Base-by-base conservation (phyloP, 2,888 invertebrate species). In the Mythimna impura region DNA sequence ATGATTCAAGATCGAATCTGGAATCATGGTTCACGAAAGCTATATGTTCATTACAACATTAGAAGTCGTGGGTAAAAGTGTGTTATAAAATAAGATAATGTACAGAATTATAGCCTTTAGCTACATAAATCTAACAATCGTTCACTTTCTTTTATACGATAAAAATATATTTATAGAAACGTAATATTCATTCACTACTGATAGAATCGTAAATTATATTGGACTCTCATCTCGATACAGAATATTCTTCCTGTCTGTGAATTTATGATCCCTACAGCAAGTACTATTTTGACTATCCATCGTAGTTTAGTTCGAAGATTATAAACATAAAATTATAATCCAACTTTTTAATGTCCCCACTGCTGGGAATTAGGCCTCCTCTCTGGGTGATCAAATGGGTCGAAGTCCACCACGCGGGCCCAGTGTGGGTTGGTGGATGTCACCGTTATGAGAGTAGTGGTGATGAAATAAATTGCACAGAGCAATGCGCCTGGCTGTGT, bases 91-190 rank as follows among this genome's bases (percentile, higher is more conserved):
- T 68, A 70, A 64, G n/a, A 66, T 66, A 78, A 74, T 58, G 78
- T 62, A 43, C 50, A 69, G 66, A 66, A 65, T 78, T 61, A 81
- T 78, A 68, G 71, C 54, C 60, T 81, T 63, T 67, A 78, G 68
- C 76, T 72, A 62, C 70, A 81, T 81, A 81, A 78, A 81, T 76
- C 71, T 76, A 71, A 76, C 71, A 78, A 78, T 81, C 65, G 70
- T 68, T 76, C 79, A 72, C 79, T 81, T 81, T 81, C 81, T 81
- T 81, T 79, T 72, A 79, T 60, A 62, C 25, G n/a, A 57, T n/a
- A 64, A 55, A 74, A 67, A 67, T 61, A 58, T 71, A 71, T 74
- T 60, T 76, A 73, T 78, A 81, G 67, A 60, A 70, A 70, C 25
- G 52, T 43, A 66, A 60, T 22, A 66, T 78, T 69, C 36, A 73